Percentiles rank a stretch among this genome's conserved stretches.
Evolutionary conservation across 2,113 vertebrate genomes (phyloP).

Genomic region (Thermophis baileyi): DNA sequence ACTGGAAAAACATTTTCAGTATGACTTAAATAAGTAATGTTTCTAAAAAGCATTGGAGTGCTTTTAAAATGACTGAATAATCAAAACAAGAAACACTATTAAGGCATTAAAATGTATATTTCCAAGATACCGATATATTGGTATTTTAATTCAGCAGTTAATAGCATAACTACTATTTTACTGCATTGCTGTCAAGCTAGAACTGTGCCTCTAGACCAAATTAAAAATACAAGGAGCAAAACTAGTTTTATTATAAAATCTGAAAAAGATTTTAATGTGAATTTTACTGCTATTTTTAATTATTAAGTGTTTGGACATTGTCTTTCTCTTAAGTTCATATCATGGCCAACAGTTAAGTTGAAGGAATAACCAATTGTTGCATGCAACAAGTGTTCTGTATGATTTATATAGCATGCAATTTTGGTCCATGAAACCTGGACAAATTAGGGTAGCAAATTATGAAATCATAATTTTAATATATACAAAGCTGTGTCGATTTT

Average conservation of each 20-base stretch:
- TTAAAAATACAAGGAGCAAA: not conserved
- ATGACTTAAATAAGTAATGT: not conserved
- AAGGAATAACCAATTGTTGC: not conserved
- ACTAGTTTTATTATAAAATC: not conserved
- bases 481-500: constrained; percentile 70
- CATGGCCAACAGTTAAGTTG: constrained; percentile 13
- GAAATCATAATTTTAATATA: constrained; percentile 69
- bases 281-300: constrained; percentile 29
- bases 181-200: not conserved
- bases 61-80: not conserved
- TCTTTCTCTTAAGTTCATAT: not conserved
- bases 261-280: not conserved
- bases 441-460: not conserved
- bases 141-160: not conserved
- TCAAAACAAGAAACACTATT: not conserved
- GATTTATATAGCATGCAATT: constrained; percentile 24
- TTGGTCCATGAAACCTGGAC: not conserved
- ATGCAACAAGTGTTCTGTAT: accelerated
- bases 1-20: not conserved
- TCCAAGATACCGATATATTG: not conserved
- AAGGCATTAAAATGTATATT: not conserved
- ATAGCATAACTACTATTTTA: not conserved
- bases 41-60: not conserved
- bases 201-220: not conserved
- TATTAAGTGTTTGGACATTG: constrained; percentile 3